A percentile compares a stretch with the other conserved stretches of the same genome.
phyloP scores from a whole-genome alignment of 1,140 invertebrate genomes.

The Oreohelix idahoensis region DNA sequence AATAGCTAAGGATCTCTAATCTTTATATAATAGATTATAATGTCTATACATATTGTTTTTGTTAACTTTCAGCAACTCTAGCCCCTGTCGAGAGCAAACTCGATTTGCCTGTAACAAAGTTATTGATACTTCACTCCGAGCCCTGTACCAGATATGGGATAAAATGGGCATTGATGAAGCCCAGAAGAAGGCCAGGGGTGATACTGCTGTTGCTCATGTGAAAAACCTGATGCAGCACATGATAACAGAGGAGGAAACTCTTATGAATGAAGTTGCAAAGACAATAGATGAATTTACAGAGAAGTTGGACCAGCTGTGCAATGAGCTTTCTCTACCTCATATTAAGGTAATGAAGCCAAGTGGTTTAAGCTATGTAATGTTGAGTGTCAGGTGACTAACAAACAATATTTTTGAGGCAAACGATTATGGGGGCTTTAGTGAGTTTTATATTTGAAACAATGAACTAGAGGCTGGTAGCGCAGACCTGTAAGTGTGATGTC shows the following conservation, averaged over 20 bases:
- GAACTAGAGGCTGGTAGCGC: no score
- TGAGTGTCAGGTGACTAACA: no score
- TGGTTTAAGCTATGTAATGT: no score
- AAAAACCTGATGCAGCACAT: slow-evolving; percentile 31
- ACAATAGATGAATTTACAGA: slow-evolving; percentile 29
- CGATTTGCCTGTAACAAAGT: slow-evolving; percentile 25
- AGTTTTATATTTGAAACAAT: no score
- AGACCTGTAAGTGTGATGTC: no score
- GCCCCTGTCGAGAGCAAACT: slow-evolving; percentile 17
- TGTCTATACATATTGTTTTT: neutral
- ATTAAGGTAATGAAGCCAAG: slow-evolving; percentile 31
- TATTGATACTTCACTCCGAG: neutral
- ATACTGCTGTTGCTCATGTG: slow-evolving; percentile 20
- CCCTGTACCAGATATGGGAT: slow-evolving; percentile 30
- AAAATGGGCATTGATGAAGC: slow-evolving; percentile 35
- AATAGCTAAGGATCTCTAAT: no score
- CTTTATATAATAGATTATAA: no score
- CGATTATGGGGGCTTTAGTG: no score
- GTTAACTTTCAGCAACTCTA: slow-evolving; percentile 12
- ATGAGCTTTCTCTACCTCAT: slow-evolving; percentile 27
- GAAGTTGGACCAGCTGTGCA: slow-evolving; percentile 24
- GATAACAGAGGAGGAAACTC: slow-evolving; percentile 27
- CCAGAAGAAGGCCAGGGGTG: slow-evolving; percentile 23
- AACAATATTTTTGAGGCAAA: no score
- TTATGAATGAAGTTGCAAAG: slow-evolving; percentile 24